Base-by-base conservation (phyloP, 2,113 vertebrate genomes). In the Prinia subflava region DNA sequence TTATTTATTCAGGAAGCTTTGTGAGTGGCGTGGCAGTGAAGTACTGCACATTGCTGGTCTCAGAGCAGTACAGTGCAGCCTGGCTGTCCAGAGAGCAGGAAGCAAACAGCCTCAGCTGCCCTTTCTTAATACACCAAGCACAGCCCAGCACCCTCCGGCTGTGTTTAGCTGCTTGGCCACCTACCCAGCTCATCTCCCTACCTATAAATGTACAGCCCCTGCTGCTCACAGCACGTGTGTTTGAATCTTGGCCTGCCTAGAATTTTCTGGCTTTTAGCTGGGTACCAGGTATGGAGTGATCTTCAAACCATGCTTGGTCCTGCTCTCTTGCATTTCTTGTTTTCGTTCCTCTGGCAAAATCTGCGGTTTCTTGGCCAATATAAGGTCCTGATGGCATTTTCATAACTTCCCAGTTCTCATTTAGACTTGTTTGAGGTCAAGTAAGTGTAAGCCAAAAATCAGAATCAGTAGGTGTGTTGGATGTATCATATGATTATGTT, bases 201-300 rank as follows among this genome's bases (percentile, higher is more conserved):
- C 22, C 8, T 7, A 41, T 9, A 83, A 21, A 64, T n/a, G 27
- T 15, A 15, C 31, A 46, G 21, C 39, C 44, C 46, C 42, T 42
- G 31, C 22, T 65, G 20, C 37, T 44, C 33, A 15, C 15, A 64
- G 22, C 20, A 33, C 1, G 0, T 9, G 6, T 9, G 9, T 59
- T 65, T 87, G 49, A 3, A 8, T 87, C 28, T 30, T 42, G 14
- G 5, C 14, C 39, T 62, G 8, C 23, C n/a, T 30, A 23, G 82
- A 50, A 39, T 42, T 86, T 83, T 67, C 15, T 39, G 53, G 9
- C 19, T 50, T 49, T n/a, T 35, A 75, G 25, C 47, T 35, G 52
- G 4, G 8, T 42, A 33, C 8, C 15, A 30, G 2, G 4, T 71
- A 30, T 10, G 8, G 31, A 24, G 2, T 50, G 25, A 49, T 77